Evolutionary conservation across 2,113 vertebrate genomes (phyloP), one percentile per base, ranked within the genome.

Genomic region (Himantopus leucocephalus): DNA sequence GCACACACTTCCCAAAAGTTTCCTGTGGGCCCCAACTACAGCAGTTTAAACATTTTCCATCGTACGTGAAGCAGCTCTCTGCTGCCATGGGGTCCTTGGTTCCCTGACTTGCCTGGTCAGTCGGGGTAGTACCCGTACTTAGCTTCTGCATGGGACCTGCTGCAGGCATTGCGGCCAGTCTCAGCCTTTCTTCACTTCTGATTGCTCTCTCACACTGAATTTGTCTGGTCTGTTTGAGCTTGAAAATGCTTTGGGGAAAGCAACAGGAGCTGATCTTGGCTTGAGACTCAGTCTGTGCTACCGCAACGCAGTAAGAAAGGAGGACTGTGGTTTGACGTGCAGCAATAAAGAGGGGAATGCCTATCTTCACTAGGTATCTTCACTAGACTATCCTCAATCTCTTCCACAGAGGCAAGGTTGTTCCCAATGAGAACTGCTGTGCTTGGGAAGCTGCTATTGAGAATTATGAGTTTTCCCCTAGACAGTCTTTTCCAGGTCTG

Each of bases 11-110:
- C 89, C 74, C 77, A 92, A 92, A 95, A 85, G 82, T 58, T 95
- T 95, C 95, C 94, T 95, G 94, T 94, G 90, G 90, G 95, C 84
- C 92, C 75, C 94, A 93, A 1, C 72, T 81, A 39, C 17, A 75
- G 91, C 62, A 82, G 32, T 80, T 93, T 67, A 89, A 77, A 91
- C 66, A 81, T 95, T 95, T 96, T 91, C 88, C 83, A 64, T 60
- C 2, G 0, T 68, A 89, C 7, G 3, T 92, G 94, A 94, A 60
- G 73, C 8, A 56, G 91, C 62, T 87, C 45, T 59, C 43, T 62
- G 64, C 66, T 94, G 77, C 86, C 74, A 50, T 41, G 56, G 48
- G 60, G 50, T 59, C 48, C 82, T 39, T 52, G 23, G 48, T 66
- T 96, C 81, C 32, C 45, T 41, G 32, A 37, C 32, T 32, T 79